phyloP scores from a whole-genome alignment of 2,113 vertebrate species.

The Rhea americana region DNA sequence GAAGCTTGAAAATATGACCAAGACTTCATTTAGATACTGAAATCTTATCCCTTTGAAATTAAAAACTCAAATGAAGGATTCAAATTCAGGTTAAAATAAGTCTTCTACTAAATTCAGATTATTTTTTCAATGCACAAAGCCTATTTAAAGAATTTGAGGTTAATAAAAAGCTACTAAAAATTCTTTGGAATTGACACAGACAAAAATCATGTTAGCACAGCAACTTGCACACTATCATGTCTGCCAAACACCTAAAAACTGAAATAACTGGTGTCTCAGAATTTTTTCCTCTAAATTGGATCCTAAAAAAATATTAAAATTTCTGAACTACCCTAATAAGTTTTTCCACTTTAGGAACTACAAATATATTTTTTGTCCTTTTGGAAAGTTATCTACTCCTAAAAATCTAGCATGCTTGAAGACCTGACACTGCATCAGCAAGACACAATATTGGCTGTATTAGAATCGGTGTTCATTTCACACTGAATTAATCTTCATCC shows the following conservation, averaged over 20 bases:
- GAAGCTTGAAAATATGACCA: neutral
- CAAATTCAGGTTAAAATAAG: neutral
- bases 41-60: neutral
- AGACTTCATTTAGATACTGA: neutral
- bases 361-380: slow-evolving; percentile 17
- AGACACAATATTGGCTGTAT: neutral
- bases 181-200: neutral
- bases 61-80: neutral
- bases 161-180: neutral
- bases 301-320: neutral
- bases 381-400: slow-evolving; percentile 21
- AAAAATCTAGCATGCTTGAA: neutral
- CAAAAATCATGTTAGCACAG: neutral
- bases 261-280: neutral
- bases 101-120: neutral
- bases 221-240: neutral
- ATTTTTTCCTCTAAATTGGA: neutral
- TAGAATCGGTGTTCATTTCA: neutral
- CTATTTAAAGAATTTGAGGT: neutral
- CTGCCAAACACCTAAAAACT: neutral
- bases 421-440: neutral
- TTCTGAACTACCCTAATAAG: neutral
- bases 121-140: neutral
- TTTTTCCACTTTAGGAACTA: slow-evolving; percentile 18
- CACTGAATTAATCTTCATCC: slow-evolving; percentile 46